Evolutionary conservation across 2,113 vertebrate genomes (phyloP).

Genomic region (Seriola rivoliana): DNA sequence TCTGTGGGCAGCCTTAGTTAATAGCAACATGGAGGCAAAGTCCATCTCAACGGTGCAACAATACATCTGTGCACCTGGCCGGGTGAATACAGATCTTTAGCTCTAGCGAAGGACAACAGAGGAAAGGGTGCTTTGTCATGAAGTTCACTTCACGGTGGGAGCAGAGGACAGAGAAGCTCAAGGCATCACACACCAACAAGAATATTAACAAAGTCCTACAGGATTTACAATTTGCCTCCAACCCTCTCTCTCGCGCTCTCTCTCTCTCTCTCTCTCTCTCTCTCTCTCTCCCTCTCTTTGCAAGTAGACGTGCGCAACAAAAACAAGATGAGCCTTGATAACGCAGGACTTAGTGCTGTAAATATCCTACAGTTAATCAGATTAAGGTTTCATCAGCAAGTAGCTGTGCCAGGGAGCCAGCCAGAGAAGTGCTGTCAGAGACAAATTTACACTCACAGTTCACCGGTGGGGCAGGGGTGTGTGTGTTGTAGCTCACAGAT

Average conservation of each 20-base stretch:
- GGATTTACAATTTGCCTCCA: background rate
- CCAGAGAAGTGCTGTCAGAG: constrained; percentile 17
- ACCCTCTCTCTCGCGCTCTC: background rate
- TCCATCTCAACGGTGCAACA: constrained; percentile 44
- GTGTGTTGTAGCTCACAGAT: background rate
- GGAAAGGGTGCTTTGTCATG: constrained; percentile 4
- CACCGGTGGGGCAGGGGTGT: background rate
- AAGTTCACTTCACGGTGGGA: background rate
- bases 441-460: constrained; percentile 43
- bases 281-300: background rate
- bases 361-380: constrained; percentile 79
- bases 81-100: constrained; percentile 22
- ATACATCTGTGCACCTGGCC: constrained; percentile 48
- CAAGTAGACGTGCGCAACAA: constrained; percentile 25
- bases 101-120: background rate
- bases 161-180: constrained; percentile 10
- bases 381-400: constrained; percentile 73
- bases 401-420: constrained; percentile 28
- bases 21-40: constrained; percentile 59
- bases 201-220: background rate
- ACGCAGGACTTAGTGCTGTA: constrained; percentile 74
- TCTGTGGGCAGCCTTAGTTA: constrained; percentile 73
- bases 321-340: constrained; percentile 74
- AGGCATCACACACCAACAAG: background rate
- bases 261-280: background rate